These are phyloP conservation scores for Nymphalis io DNA, from an alignment of 1,140 invertebrate species.

Conservation along the genomic window DNA sequence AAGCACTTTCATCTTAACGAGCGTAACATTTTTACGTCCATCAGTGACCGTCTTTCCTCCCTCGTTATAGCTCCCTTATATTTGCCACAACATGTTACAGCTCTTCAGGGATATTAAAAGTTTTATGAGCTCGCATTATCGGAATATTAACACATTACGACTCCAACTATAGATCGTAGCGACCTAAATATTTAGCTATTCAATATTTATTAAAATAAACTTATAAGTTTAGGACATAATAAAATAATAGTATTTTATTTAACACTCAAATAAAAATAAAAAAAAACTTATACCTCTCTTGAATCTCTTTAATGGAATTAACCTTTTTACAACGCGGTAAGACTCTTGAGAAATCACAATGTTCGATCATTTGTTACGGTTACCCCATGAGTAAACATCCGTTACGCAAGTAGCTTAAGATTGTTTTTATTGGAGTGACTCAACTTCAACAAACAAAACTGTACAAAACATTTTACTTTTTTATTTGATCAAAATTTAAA, in stretches of 20 bases:
- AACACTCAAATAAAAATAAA: not conserved
- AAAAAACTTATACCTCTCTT: conserved; percentile 7
- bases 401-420: conserved; percentile 10
- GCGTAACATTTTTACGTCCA: conserved; percentile 22
- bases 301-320: conserved; percentile 6
- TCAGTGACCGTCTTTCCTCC: conserved; percentile 14
- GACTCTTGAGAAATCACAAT: conserved; percentile 9
- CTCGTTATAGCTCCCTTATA: conserved; percentile 18
- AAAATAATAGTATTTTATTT: not conserved
- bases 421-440: conserved; percentile 16
- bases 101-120: conserved; percentile 34
- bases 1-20: conserved; percentile 24
- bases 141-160: conserved; percentile 39
- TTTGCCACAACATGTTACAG: conserved; percentile 18
- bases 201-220: conserved; percentile 24
- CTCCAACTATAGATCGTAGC: conserved; percentile 33
- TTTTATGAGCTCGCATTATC: conserved; percentile 48
- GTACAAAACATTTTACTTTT: not conserved
- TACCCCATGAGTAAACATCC: conserved; percentile 9
- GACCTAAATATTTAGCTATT: conserved; percentile 34
- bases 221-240: not conserved
- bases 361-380: conserved; percentile 9
- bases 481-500: not conserved
- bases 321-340: conserved; percentile 1
- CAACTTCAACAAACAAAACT: not conserved